A percentile compares a stretch with the other conserved stretches of the same genome.
Conservation (phyloP, 92 coral and sea anemone species). For the Heteractis magnifica region DNA sequence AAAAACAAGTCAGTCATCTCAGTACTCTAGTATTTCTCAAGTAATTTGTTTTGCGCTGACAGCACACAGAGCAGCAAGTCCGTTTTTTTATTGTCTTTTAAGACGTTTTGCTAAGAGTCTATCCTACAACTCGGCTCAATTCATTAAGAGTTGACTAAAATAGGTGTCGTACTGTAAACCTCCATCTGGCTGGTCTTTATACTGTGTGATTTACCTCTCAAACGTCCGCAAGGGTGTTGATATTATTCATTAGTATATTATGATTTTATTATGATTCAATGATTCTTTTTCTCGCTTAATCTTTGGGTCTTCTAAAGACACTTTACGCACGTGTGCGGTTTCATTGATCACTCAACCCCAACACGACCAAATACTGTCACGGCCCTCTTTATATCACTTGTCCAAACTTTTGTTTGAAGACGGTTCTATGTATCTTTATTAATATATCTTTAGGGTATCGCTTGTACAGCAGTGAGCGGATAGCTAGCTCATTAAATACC, state of each 20-base stretch:
- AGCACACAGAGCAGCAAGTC: not conserved
- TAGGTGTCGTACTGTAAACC: not conserved
- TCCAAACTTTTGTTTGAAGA: not conserved
- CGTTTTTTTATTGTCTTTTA: not conserved
- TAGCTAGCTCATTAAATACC: not conserved
- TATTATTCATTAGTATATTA: constrained; percentile 5
- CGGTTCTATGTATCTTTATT: not conserved
- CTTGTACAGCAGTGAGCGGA: not conserved
- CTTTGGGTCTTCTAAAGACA: constrained; percentile 3
- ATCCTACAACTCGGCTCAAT: not conserved
- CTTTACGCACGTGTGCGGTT: constrained; percentile 20
- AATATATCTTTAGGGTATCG: not conserved
- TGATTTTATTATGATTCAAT: not conserved
- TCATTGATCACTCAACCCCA: constrained; percentile 8
- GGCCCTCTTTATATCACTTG: not conserved
- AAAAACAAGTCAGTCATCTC: not conserved
- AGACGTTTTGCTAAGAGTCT: constrained; percentile 19
- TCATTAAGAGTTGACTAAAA: not conserved
- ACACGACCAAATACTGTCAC: constrained; percentile 8
- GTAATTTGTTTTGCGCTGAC: constrained; percentile 16
- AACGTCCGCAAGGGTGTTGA: constrained; percentile 5
- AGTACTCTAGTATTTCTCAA: not conserved
- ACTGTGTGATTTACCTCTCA: not conserved
- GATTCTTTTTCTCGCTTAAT: not conserved
- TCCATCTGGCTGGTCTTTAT: not conserved